Evolutionary conservation across 2,113 vertebrate genomes (phyloP).

Genomic region (Paratilapia polleni): DNA sequence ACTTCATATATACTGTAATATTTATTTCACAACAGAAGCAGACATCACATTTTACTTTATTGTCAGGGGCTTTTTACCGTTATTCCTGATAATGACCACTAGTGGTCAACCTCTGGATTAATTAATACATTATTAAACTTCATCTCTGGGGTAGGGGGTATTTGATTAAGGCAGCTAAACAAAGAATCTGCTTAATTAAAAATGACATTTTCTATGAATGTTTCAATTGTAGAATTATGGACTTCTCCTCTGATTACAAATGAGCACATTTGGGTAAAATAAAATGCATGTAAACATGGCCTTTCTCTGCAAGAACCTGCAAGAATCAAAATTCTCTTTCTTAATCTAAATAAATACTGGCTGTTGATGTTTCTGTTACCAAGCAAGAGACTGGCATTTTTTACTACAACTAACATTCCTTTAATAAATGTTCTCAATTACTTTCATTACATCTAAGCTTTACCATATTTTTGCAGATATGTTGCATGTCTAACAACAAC

Average conservation of each 20-base stretch:
- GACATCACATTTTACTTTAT: background rate
- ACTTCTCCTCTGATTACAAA: background rate
- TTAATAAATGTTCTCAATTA: background rate
- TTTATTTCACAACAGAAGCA: background rate
- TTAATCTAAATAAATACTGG: background rate
- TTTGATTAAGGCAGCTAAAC: background rate
- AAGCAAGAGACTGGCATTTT: background rate
- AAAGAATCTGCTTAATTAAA: background rate
- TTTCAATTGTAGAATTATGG: background rate
- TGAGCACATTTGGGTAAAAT: background rate
- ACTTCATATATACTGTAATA: background rate
- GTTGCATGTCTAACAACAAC: background rate
- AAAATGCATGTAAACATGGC: constrained; percentile 22
- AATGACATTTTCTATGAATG: background rate
- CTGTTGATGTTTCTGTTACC: background rate
- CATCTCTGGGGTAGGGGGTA: background rate
- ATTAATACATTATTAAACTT: background rate
- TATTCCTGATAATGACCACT: background rate
- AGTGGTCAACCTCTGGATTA: background rate
- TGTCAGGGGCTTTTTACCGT: background rate
- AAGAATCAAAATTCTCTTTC: too few relatives aligned
- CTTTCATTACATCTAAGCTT: background rate
- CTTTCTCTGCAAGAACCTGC: constrained; percentile 4
- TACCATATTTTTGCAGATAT: background rate
- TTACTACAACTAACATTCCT: background rate